Conservation (phyloP, 2,113 vertebrate species). For the Crotalus horridus region DNA sequence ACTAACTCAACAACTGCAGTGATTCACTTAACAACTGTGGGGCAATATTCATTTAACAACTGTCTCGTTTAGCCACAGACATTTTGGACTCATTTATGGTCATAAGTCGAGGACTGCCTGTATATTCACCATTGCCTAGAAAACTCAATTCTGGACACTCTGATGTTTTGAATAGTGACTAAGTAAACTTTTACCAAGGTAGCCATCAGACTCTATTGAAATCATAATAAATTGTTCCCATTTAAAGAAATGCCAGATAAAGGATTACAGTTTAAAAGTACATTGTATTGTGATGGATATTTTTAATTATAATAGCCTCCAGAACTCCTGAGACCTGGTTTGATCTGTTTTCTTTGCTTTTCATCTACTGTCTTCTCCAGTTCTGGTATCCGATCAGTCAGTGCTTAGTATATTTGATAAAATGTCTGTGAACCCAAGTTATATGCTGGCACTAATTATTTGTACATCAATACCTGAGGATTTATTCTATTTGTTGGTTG, state of each 20-base stretch:
- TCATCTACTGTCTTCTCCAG: background rate
- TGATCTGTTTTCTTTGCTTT: background rate
- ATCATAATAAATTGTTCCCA: background rate
- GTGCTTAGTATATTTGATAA: background rate
- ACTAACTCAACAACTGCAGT: background rate
- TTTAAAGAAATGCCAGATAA: slow-evolving; percentile 2
- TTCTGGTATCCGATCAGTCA: background rate
- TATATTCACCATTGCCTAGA: background rate
- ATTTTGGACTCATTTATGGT: background rate
- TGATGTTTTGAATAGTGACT: background rate
- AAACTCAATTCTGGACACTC: background rate
- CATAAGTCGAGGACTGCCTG: background rate
- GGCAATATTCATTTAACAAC: background rate
- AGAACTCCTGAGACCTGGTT: background rate
- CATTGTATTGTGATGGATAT: background rate
- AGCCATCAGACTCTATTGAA: background rate
- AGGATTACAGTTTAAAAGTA: background rate
- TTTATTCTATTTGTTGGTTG: background rate
- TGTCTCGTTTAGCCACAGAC: background rate
- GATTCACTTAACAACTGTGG: no score
- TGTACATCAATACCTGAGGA: background rate
- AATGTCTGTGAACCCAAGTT: background rate
- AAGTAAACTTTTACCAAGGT: background rate
- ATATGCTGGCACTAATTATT: background rate
- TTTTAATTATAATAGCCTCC: background rate